These are phyloP conservation scores for Synodontis membranacea DNA, from an alignment of 2,113 vertebrate genomes.

Conservation along the genomic window DNA sequence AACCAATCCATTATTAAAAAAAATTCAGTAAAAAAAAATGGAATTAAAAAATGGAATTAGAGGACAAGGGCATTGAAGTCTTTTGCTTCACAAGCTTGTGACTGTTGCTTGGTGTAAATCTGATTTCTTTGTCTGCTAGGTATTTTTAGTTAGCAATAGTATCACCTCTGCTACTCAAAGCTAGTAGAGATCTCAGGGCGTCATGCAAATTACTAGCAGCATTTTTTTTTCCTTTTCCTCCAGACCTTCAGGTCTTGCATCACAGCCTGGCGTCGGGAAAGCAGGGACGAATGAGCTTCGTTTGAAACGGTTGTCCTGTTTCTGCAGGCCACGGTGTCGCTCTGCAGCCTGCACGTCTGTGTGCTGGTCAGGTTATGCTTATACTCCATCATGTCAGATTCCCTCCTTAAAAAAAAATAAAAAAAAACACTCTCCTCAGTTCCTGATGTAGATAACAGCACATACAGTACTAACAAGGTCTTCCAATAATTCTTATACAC, in stretches of 20 bases:
- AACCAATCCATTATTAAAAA: background rate
- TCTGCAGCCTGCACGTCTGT: slow-evolving; percentile 67
- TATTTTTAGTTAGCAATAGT: background rate
- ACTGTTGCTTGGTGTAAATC: background rate
- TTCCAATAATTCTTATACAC: background rate
- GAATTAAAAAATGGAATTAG: background rate
- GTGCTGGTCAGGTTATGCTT: slow-evolving; percentile 66
- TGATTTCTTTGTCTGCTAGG: background rate
- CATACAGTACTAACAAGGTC: background rate
- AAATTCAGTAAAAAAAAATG: background rate
- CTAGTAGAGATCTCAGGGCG: background rate
- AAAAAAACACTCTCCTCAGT: background rate
- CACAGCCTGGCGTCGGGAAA: slow-evolving; percentile 63
- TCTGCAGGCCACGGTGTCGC: slow-evolving; percentile 65
- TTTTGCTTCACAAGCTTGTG: background rate
- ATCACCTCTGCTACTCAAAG: background rate
- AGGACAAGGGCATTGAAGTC: background rate
- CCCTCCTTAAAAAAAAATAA: slow-evolving; percentile 59
- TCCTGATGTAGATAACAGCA: background rate
- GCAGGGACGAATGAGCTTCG: slow-evolving; percentile 61
- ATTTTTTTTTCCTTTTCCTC: background rate
- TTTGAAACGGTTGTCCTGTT: slow-evolving; percentile 58
- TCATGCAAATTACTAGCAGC: background rate
- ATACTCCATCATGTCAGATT: slow-evolving; percentile 58
- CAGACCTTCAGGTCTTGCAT: slow-evolving; percentile 70